phyloP scores from a whole-genome alignment of 1,140 invertebrate species.

The Drosophila pachea region DNA sequence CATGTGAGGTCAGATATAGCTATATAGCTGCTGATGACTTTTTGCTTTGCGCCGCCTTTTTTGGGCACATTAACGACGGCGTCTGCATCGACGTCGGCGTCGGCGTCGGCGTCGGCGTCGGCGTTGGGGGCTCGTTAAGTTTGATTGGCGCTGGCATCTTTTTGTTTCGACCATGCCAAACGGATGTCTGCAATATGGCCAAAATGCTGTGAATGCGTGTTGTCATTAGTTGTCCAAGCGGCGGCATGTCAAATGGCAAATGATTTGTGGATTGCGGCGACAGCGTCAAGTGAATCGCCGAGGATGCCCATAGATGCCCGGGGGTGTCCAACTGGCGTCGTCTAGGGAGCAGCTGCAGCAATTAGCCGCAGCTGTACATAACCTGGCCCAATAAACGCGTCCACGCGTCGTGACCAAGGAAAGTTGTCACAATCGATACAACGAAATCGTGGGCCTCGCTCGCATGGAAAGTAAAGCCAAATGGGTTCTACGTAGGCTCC shows the following conservation, averaged over 20 bases:
- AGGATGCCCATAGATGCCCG: constrained; percentile 18
- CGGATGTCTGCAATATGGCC: constrained; percentile 51
- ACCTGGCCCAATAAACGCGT: constrained; percentile 46
- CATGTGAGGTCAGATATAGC: constrained; percentile 9
- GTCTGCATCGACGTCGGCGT: constrained; percentile 29
- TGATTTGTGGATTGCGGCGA: constrained; percentile 58
- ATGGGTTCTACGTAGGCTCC: constrained; percentile 17
- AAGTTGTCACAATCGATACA: constrained; percentile 47
- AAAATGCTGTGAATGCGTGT: constrained; percentile 60
- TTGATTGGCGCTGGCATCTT: constrained; percentile 57
- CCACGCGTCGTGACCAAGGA: constrained; percentile 55
- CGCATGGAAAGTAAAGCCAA: constrained; percentile 47
- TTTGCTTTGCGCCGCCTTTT: constrained; percentile 45
- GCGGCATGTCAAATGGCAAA: constrained; percentile 69
- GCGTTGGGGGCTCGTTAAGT: constrained; percentile 61
- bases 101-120: not conserved
- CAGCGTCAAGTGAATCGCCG: constrained; percentile 30
- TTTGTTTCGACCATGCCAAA: constrained; percentile 27
- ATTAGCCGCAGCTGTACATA: constrained; percentile 60
- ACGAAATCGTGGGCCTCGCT: constrained; percentile 47
- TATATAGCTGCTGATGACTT: constrained; percentile 21
- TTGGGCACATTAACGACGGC: constrained; percentile 57
- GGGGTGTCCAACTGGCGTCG: constrained; percentile 19
- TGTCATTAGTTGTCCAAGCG: constrained; percentile 68
- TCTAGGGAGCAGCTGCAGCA: constrained; percentile 44